A percentile compares a stretch with the other conserved stretches of the same genome.
Conservation (phyloP, 2,797 vertebrate species). For the Sternarchorhynchus goeldii region DNA sequence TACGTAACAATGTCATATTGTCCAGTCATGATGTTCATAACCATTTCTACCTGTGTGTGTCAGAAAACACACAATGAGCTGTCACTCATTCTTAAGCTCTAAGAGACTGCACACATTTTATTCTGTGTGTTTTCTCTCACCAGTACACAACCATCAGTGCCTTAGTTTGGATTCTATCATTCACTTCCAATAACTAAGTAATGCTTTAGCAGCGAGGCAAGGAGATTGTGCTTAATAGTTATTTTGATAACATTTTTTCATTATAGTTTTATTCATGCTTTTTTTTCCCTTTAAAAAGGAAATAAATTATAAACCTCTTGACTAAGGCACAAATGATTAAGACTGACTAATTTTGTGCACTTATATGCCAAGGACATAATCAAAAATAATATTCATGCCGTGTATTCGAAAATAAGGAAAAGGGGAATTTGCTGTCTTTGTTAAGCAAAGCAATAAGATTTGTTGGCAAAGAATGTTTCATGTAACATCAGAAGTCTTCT, state of each 20-base stretch:
- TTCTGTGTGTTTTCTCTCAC: conserved; percentile 40
- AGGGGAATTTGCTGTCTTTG: not conserved
- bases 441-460: not conserved
- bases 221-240: not conserved
- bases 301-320: not conserved
- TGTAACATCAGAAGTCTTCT: not conserved
- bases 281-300: not conserved
- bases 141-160: conserved; percentile 39
- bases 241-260: not conserved
- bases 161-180: conserved; percentile 50
- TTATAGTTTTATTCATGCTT: not conserved
- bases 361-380: not conserved
- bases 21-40: conserved; percentile 41
- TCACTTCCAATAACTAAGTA: conserved; percentile 25
- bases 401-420: conserved; percentile 10
- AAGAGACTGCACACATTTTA: conserved; percentile 44
- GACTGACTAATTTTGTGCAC: not conserved
- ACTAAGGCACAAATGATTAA: not conserved
- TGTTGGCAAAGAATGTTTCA: not conserved
- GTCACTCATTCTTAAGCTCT: conserved; percentile 18
- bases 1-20: conserved; percentile 43
- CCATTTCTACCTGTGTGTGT: conserved; percentile 47
- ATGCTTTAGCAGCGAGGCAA: not conserved
- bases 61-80: conserved; percentile 28
- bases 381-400: not conserved